phyloP scores from a whole-genome alignment of 2,113 vertebrate genomes.

The Microtus richardsoni region DNA sequence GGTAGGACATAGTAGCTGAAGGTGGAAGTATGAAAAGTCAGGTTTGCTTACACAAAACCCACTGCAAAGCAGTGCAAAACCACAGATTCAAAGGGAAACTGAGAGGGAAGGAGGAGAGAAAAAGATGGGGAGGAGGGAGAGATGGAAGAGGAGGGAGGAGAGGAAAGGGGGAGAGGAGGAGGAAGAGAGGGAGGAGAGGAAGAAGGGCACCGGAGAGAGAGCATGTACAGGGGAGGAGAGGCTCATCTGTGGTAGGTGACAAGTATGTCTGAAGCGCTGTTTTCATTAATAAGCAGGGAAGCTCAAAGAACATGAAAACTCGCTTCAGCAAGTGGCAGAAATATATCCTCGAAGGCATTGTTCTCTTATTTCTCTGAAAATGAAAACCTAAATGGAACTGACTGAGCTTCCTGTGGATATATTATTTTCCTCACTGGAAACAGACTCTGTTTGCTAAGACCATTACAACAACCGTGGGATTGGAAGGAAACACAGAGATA shows the following conservation, averaged over 20 bases:
- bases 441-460: constrained; percentile 28
- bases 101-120: not conserved
- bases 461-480: not conserved
- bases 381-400: not conserved
- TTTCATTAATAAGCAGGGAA: constrained; percentile 39
- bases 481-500: constrained; percentile 49
- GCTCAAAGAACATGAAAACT: not conserved
- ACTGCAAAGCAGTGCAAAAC: not conserved
- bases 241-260: not conserved
- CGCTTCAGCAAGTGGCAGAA: constrained; percentile 9
- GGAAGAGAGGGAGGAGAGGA: too few relatives aligned
- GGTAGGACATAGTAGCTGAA: not conserved
- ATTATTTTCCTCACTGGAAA: constrained; percentile 14
- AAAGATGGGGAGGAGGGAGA: not conserved
- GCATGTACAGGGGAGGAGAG: not conserved
- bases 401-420: not conserved
- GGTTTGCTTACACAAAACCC: constrained; percentile 28
- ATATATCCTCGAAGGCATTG: not conserved
- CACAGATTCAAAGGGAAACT: not conserved
- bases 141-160: too few relatives aligned
- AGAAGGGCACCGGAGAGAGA: not conserved
- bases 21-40: constrained; percentile 4
- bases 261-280: not conserved
- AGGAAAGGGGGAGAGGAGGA: not conserved
- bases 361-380: constrained; percentile 1